phyloP scores from a whole-genome alignment of 1,140 invertebrate species.

The Tribolium castaneum region DNA sequence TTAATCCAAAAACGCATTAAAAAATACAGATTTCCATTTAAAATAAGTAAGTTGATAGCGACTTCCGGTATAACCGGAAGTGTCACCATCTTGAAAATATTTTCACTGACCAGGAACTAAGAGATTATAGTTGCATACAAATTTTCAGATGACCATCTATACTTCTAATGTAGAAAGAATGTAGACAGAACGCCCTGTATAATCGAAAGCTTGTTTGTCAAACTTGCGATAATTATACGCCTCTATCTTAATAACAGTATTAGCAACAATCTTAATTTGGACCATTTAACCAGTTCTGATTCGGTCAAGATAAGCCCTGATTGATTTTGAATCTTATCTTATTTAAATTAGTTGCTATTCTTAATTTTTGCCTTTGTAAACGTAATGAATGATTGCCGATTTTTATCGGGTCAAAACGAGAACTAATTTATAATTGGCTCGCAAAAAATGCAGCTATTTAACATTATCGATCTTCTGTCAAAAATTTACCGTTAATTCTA shows the following conservation, averaged over 20 bases:
- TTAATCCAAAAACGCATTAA: no score
- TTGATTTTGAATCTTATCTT: constrained; percentile 17
- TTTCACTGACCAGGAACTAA: no score
- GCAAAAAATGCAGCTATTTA: no score
- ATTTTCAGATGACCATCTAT: no score
- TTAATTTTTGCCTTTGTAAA: constrained; percentile 1
- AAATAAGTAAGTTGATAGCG: no score
- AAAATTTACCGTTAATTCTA: background rate
- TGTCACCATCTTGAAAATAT: no score
- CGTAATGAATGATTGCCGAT: constrained; percentile 1
- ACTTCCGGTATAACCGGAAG: no score
- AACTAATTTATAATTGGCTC: background rate
- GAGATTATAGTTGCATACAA: no score
- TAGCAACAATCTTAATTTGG: background rate
- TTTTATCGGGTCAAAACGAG: background rate
- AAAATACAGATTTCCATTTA: no score
- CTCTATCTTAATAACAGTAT: background rate
- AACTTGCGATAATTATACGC: background rate
- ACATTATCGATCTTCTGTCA: background rate
- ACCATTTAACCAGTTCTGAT: background rate
- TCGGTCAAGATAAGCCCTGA: background rate
- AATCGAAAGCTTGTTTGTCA: no score
- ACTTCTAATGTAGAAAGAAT: no score
- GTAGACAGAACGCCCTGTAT: no score
- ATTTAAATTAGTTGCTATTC: constrained; percentile 13